Percentiles rank a stretch among this genome's conserved stretches.
Evolutionary conservation across 2,113 vertebrate species (phyloP).

Genomic region (Epinephelus fuscoguttatus): DNA sequence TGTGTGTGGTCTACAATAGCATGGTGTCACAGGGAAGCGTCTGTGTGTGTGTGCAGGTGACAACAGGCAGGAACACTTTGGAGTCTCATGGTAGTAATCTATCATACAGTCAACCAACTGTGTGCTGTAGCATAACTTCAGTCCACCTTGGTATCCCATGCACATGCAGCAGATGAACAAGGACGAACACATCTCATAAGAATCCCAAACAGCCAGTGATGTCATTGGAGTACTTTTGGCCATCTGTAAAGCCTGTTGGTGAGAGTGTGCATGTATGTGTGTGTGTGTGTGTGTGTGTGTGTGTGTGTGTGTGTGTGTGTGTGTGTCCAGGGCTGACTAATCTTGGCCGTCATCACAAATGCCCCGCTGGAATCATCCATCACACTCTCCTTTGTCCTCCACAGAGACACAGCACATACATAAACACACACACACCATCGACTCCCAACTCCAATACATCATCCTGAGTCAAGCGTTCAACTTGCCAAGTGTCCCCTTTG

Average conservation of each 20-base stretch:
- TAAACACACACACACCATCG: constrained; percentile 15
- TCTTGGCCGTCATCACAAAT: constrained; percentile 42
- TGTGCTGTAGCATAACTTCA: constrained; percentile 22
- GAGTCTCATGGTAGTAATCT: constrained; percentile 33
- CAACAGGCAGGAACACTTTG: constrained; percentile 15
- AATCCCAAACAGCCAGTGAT: constrained; percentile 34
- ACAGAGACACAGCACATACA: constrained; percentile 31
- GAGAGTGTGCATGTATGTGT: constrained; percentile 1
- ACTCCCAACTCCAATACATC: constrained; percentile 54
- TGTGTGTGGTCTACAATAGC: background rate
- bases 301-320: background rate
- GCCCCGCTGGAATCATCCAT: constrained; percentile 56
- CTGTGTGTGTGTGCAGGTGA: background rate
- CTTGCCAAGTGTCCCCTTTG: constrained; percentile 40
- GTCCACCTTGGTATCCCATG: background rate
- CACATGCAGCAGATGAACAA: constrained; percentile 31
- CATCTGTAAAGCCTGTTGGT: constrained; percentile 44
- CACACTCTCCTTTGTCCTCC: constrained; percentile 61
- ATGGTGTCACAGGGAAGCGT: constrained; percentile 9
- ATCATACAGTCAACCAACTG: constrained; percentile 33
- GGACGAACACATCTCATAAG: constrained; percentile 41
- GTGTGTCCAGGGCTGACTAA: constrained; percentile 41
- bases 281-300: background rate
- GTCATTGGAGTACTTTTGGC: constrained; percentile 26
- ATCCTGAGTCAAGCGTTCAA: constrained; percentile 47